A percentile compares a stretch with the other conserved stretches of the same genome.
phyloP scores from a whole-genome alignment of 2,797 vertebrate genomes.

The Numenius phaeopus region DNA sequence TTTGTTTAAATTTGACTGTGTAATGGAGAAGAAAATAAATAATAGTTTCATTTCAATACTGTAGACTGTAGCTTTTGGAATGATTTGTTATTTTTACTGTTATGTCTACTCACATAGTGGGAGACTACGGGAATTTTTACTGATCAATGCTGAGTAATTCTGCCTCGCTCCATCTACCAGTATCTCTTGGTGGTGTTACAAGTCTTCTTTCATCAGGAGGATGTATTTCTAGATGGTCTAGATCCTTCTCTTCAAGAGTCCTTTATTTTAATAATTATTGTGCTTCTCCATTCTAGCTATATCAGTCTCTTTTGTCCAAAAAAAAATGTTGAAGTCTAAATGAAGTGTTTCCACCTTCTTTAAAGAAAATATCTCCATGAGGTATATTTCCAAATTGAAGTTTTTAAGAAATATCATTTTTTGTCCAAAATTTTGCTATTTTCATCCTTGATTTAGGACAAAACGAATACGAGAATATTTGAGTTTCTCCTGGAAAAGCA shows the following conservation, averaged over 20 bases:
- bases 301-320: neutral
- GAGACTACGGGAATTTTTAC: neutral
- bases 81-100: neutral
- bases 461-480: neutral
- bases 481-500: neutral
- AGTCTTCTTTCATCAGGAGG: neutral
- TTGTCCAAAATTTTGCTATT: neutral
- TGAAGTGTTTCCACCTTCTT: neutral
- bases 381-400: neutral
- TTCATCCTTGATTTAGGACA: neutral
- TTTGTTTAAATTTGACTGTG: neutral
- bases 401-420: neutral
- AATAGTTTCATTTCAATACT: neutral
- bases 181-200: neutral
- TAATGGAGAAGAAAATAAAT: neutral
- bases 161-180: neutral
- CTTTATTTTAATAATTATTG: neutral
- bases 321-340: neutral
- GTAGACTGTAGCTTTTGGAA: neutral
- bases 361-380: neutral
- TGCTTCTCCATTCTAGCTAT: neutral
- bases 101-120: neutral
- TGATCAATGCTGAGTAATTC: neutral
- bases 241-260: neutral
- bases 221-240: neutral